Base-by-base conservation (phyloP, 2,797 vertebrate species). In the Lepus townsendii region DNA sequence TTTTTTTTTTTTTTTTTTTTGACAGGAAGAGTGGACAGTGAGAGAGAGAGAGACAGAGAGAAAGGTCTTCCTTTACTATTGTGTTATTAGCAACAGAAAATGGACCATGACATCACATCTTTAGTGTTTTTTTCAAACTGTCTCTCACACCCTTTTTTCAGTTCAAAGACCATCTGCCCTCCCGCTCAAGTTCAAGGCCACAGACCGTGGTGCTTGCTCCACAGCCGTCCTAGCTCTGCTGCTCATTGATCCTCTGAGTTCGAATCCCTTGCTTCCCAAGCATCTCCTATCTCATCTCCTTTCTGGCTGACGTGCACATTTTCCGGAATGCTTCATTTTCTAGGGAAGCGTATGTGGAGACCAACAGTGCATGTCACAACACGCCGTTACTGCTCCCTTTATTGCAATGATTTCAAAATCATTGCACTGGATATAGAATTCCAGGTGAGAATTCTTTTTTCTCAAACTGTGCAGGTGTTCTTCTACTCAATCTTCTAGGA, bases 251-350 rank as follows among this genome's bases (percentile, higher is more conserved):
- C 66, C 66, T 89, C 54, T 27, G 20, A 60, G 38, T 80, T 80
- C 68, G 52, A 90, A 86, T 16, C 24, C 13, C 7, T 62, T 63
- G 27, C 68, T 91, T 69, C 52, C 68, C 27, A 10, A 65, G 42
- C 42, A 19, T n/a, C 42, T 42, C 42, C 42, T 66, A 73, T 27
- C 73, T 93, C 85, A 8, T 62, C 38, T 68, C 71, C 35, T 57
- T 79, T n/a, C 35, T 85, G 35, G 10, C 42, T 73, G 35, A 0
- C 16, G 27, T 24, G 60, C 69, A 42, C n/a, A 83, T 91, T 91
- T 87, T 71, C 63, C 76, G 54, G 38, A 85, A 75, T 92, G n/a
- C 3, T 32, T 20, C 76, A 16, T 54, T 88, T 92, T 77, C 69
- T 66, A 79, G 38, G 27, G 30, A n/a, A 85, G 73, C 16, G 72